Conservation (phyloP, 2,888 invertebrate genomes). For the Psococerastis gibbosa region DNA sequence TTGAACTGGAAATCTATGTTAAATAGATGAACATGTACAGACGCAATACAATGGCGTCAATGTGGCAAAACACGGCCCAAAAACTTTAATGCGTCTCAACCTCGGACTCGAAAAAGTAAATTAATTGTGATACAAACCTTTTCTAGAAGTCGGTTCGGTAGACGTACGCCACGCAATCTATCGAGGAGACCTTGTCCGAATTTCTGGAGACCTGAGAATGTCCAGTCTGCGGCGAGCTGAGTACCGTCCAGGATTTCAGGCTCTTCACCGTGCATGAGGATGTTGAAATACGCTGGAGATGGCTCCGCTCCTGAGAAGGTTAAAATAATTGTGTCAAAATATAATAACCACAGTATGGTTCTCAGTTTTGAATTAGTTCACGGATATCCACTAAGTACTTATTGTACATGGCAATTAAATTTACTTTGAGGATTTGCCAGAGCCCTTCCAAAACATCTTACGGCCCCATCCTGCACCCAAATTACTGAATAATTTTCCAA, state of each 20-base stretch:
- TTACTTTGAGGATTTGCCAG: conserved; percentile 20
- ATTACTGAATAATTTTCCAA: no score
- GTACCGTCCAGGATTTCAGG: conserved; percentile 78
- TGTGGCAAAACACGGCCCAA: no score
- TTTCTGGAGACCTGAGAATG: conserved; percentile 83
- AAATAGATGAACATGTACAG: no score
- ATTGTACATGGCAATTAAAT: conserved; percentile 9
- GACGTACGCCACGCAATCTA: conserved; percentile 58
- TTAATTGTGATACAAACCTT: no score
- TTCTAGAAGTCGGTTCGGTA: conserved; percentile 68
- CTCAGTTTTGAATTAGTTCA: conserved; percentile 13
- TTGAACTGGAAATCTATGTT: no score
- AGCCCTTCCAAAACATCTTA: no score
- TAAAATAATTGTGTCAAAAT: no score
- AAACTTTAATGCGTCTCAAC: no score
- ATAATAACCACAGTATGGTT: conserved; percentile 4
- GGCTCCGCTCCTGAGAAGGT: conserved; percentile 66
- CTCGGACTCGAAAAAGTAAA: no score
- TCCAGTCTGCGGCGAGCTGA: conserved; percentile 86
- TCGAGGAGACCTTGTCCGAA: conserved; percentile 88
- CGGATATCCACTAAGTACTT: background rate
- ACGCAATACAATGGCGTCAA: no score
- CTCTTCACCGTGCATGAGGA: conserved; percentile 72
- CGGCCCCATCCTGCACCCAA: no score
- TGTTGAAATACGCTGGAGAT: conserved; percentile 81